Conservation (phyloP, 2,113 vertebrate genomes). For the Gallinago jamesoni region DNA sequence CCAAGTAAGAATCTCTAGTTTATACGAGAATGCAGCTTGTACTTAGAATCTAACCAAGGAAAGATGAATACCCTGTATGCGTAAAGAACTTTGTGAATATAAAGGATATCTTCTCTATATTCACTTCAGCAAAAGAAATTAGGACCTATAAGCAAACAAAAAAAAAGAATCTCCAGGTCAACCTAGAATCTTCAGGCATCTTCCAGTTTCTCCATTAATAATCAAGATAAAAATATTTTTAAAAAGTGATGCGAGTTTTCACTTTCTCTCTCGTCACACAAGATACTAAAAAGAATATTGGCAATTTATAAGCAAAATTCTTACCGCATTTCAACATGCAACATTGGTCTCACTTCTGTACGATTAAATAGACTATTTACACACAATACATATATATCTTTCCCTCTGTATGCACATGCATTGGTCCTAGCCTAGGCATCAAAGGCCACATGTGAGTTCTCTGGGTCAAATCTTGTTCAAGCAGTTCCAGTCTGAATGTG, state of each 20-base stretch:
- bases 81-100: neutral
- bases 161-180: neutral
- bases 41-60: constrained; percentile 6
- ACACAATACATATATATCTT: constrained; percentile 68
- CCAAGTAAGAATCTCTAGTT: neutral
- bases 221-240: constrained; percentile 58
- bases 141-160: neutral
- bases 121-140: constrained; percentile 20
- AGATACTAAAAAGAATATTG: constrained; percentile 65
- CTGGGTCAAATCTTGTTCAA: constrained; percentile 47
- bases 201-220: constrained; percentile 69
- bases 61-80: constrained; percentile 41
- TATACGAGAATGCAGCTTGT: constrained; percentile 14
- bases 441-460: constrained; percentile 69
- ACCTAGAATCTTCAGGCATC: constrained; percentile 31
- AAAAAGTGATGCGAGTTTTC: constrained; percentile 49
- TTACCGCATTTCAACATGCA: constrained; percentile 70
- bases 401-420: constrained; percentile 67
- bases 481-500: constrained; percentile 57
- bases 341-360: constrained; percentile 62
- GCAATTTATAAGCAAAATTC: constrained; percentile 69
- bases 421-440: constrained; percentile 68
- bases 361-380: constrained; percentile 79
- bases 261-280: constrained; percentile 62
- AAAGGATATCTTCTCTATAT: neutral